Evolutionary conservation across 2,113 vertebrate species (phyloP), one percentile per base, ranked within the genome.

Genomic region (Anas platyrhynchos): DNA sequence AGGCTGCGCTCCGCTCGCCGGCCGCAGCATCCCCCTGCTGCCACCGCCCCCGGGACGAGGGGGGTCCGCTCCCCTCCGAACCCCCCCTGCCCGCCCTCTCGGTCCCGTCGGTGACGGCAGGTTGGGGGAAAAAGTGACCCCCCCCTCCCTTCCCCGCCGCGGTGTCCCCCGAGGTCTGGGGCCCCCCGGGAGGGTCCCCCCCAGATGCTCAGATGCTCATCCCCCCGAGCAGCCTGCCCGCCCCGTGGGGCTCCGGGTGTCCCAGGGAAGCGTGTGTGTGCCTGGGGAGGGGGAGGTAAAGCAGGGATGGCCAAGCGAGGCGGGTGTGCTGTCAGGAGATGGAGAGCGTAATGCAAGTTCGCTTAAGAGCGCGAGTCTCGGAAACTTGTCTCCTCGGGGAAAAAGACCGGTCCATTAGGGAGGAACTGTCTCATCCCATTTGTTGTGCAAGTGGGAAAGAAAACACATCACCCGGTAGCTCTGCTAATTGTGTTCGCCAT

Each of bases 1-100:
- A 98, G 93, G 86, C 95, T 93, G 78, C 73, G 94, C 96, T 85
- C 77, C 44, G 66, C 89, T 61, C 74, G 78, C 82, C 96, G 71
- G 62, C 88, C 63, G 62, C 63, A 71, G 73, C 67, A 91, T 90
- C 61, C 89, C 88, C 62, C 89, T 6, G 68, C 36, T 44, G n/a
- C 27, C 43, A 44, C 78, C 72, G 67, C 91, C 91, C 74, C 62
- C 32, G 17, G 46, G 44, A 55, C 77, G 44, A 31, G 16, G 46
- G 27, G 16, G 3, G 20, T 50, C 48, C 48, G 48, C 48, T 50
- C 20, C 48, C 20, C 84, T 71, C 59, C 71, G 68, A 92, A 85
- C 71, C 52, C 59, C 62, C 91, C 84, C 74, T 62, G 50, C 56
- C 91, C 62, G 84, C 88, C 25, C 62, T 69, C 67, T 50, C 36